Conservation (phyloP, 2,888 invertebrate species). For the Hirtodrosophila cameraria region DNA sequence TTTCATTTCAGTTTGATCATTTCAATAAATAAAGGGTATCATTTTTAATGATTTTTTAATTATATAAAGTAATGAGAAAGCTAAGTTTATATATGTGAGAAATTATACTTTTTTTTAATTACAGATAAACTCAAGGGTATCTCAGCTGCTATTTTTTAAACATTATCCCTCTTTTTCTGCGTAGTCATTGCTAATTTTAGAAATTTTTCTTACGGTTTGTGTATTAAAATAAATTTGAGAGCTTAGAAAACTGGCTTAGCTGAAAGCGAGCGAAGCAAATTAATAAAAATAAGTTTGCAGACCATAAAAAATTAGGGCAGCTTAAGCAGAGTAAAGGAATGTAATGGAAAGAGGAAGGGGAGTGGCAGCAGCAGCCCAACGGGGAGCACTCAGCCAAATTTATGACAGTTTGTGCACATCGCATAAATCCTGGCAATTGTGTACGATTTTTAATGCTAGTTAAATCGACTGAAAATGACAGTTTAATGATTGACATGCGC, state of each 20-base stretch:
- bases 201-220: conserved; percentile 1
- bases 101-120: too few relatives aligned
- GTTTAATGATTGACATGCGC: conserved; percentile 80
- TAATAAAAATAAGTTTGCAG: conserved; percentile 80
- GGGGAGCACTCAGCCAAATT: conserved; percentile 61
- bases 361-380: conserved; percentile 16
- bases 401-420: conserved; percentile 75
- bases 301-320: conserved; percentile 75
- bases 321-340: conserved; percentile 40
- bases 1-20: too few relatives aligned
- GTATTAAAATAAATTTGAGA: conserved; percentile 67
- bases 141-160: conserved; percentile 3
- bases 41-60: too few relatives aligned
- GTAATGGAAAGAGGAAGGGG: neutral
- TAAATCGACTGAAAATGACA: conserved; percentile 82
- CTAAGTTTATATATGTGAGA: too few relatives aligned
- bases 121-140: conserved; percentile 15
- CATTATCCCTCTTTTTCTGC: neutral
- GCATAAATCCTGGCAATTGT: conserved; percentile 80
- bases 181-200: conserved; percentile 17
- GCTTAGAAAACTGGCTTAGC: conserved; percentile 52
- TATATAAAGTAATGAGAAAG: too few relatives aligned
- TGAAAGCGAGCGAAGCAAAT: conserved; percentile 47
- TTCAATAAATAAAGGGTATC: too few relatives aligned
- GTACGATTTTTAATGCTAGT: conserved; percentile 80